A percentile compares a stretch with the other conserved stretches of the same genome.
phyloP scores from a whole-genome alignment of 2,888 invertebrate species.

The Volucella bombylans region DNA sequence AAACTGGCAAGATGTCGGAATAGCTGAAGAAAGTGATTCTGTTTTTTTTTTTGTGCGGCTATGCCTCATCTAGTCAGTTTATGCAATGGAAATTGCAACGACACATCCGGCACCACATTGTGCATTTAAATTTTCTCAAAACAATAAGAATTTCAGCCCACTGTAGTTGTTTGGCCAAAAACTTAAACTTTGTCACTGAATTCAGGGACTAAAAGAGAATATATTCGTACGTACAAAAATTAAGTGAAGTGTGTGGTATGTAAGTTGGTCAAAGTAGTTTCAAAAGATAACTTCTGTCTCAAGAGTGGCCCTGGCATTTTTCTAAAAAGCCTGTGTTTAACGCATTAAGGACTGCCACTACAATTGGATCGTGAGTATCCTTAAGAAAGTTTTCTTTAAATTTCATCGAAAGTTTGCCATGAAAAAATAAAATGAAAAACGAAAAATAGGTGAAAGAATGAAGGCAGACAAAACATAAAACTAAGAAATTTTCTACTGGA shows the following conservation, averaged over 20 bases:
- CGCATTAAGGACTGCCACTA: constrained; percentile 44
- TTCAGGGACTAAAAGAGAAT: constrained; percentile 47
- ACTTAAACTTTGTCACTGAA: constrained; percentile 52
- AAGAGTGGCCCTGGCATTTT: constrained; percentile 3
- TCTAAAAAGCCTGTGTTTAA: constrained; percentile 37
- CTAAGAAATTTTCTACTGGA: constrained; percentile 31
- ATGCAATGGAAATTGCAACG: constrained; percentile 76
- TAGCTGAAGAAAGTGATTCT: constrained; percentile 79
- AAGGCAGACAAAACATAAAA: constrained; percentile 26
- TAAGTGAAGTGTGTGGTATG: neutral
- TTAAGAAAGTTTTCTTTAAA: constrained; percentile 59
- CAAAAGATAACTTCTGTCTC: constrained; percentile 49
- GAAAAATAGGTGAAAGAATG: constrained; percentile 8
- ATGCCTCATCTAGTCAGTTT: constrained; percentile 82
- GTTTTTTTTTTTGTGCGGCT: constrained; percentile 78
- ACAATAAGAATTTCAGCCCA: neutral
- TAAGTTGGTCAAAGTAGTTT: constrained; percentile 66
- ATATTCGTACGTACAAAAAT: neutral
- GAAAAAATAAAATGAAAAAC: neutral
- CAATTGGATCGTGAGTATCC: constrained; percentile 36
- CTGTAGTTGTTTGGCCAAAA: constrained; percentile 1
- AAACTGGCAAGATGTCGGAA: constrained; percentile 82
- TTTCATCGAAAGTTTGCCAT: constrained; percentile 59
- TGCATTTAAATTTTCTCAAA: too few relatives aligned
- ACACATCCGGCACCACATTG: neutral